Base-by-base conservation (phyloP, 2,797 vertebrate species). In the Oreochromis grahami region DNA sequence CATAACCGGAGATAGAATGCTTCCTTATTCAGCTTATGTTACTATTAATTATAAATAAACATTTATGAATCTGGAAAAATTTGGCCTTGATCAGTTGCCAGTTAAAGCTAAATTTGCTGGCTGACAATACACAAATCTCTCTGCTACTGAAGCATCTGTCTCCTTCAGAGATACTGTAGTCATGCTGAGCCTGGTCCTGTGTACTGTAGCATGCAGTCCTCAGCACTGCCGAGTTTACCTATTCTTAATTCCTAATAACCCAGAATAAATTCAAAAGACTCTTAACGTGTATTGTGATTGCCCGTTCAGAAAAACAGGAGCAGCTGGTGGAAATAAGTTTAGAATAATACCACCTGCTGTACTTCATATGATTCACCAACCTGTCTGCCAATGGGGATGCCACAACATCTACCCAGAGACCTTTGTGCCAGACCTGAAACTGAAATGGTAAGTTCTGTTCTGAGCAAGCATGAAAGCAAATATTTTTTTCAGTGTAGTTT, bases 291-390 rank as follows among this genome's bases (percentile, higher is more conserved):
- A 41, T 65, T 68, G 7, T 43, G 8, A 70, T 24, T 43, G 2
- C 65, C 38, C 17, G 65, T 43, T 70, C 65, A 70, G 21, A 70
- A 24, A 70, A 70, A 70, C 21, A 43, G 9, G 21, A 70, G 1
- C 34, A 70, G 6, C n/a, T 17, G 0, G 65, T 43, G 38, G 14
- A 70, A 70, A 26, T 0, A 36, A 45, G 2, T 45, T 70, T 29
- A 43, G 21, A 2, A 45, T 70, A 45, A 45, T 26, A 45, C 65
- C 38, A 70, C 21, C 21, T 70, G 21, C n/a, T 70, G 41, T 43
- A 70, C 41, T 45, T 70, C 5, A 43, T 60, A 60, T 26, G 6
- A 45, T 45, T 8, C 2, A 17, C 0, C 14, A 70, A 45, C 14
- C 41, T 17, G 5, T 41, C 38, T 45, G 65, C 13, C 38, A 70